Conservation (phyloP, 2,797 vertebrate genomes). For the Gymnothorax reevesii region DNA sequence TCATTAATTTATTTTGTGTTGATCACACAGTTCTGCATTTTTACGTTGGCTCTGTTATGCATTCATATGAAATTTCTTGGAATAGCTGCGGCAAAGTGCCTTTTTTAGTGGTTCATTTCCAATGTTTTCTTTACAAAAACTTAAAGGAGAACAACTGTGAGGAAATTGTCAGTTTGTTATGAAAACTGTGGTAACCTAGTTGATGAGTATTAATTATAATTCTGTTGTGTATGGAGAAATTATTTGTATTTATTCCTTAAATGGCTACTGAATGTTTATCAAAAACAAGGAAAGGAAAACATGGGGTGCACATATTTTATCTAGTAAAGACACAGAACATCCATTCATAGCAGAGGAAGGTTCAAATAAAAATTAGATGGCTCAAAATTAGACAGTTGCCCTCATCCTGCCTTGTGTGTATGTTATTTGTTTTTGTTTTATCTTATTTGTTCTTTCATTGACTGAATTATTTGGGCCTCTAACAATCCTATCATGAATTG, state of each 20-base stretch:
- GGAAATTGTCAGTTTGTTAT: slow-evolving; percentile 29
- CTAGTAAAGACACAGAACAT: slow-evolving; percentile 32
- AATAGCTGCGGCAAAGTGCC: not conserved
- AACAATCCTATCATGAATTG: slow-evolving; percentile 64
- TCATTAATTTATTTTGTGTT: not conserved
- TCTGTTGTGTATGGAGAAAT: slow-evolving; percentile 38
- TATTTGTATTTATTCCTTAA: not conserved
- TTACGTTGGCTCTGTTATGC: not conserved
- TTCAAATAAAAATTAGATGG: too few species aligned
- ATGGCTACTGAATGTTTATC: slow-evolving; percentile 1
- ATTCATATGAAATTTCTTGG: not conserved
- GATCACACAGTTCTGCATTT: too few species aligned
- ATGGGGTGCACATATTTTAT: slow-evolving; percentile 49
- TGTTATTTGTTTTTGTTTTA: slow-evolving; percentile 62
- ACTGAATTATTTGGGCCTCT: slow-evolving; percentile 56
- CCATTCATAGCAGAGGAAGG: slow-evolving; percentile 52
- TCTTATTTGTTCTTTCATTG: slow-evolving; percentile 65
- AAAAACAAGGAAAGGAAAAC: slow-evolving; percentile 44
- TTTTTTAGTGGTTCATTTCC: not conserved
- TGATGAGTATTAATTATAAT: slow-evolving; percentile 66
- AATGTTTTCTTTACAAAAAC: not conserved
- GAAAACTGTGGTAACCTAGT: slow-evolving; percentile 48
- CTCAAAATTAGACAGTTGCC: slow-evolving; percentile 63
- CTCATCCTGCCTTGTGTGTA: slow-evolving; percentile 54
- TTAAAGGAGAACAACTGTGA: slow-evolving; percentile 6